Evolutionary conservation across 2,113 vertebrate genomes (phyloP), one percentile per base, ranked within the genome.

Genomic region (Ranitomeya variabilis): DNA sequence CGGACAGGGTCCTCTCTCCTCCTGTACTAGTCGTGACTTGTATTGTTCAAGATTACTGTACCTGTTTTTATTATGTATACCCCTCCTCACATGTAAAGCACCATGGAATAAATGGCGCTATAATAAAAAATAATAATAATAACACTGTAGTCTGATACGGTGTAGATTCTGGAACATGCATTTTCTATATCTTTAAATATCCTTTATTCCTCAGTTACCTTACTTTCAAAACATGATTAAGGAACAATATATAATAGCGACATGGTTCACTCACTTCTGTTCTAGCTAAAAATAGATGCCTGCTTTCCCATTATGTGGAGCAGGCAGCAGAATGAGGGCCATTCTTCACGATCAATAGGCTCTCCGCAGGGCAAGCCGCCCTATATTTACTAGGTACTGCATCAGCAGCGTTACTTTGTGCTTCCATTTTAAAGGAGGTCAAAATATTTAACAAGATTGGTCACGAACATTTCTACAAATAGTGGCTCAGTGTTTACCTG

Each of bases 311-410:
- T 87, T 87, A 69, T 71, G 77, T 54, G 74, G 31, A 12, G 45
- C 54, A 80, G 51, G 52, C 62, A 57, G 37, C 21, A 80, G 66
- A 79, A 80, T 15, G 51, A 16, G 37, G 57, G 77, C 86, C 59
- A 78, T 80, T 87, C 76, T 69, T 80, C 37, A 55, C 13, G 67
- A 79, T 86, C 77, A 87, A 87, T 80, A 80, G 86, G 64, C 26
- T 87, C 78, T 80, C 59, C 3, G 57, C 51, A 71, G 51, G 23
- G 37, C 45, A 51, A 7, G 52, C 52, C 66, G 77, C 64, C 86
- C 64, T 71, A 87, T 80, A 87, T 87, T 80, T 80, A 57, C 64
- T 59, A 55, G 60, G 86, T 55, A 71, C 77, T 37, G 16, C 23
- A 83, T 45, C 62, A n/a, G 51, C 60, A 21, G 37, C 59, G 5